Conservation (phyloP, 2,113 vertebrate species). For the Orientallactaga bullata region DNA sequence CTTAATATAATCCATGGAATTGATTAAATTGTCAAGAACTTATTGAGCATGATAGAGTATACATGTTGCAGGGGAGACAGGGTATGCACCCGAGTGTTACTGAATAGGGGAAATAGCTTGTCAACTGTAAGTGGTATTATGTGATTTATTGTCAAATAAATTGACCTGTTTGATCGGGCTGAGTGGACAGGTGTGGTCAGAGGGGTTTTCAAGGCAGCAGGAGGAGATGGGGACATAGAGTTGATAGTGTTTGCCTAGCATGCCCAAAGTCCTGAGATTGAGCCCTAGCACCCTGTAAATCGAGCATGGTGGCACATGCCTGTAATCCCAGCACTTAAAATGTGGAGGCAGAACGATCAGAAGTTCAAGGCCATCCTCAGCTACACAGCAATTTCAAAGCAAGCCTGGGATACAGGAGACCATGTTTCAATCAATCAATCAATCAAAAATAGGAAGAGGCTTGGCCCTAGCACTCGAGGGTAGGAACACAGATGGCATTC, state of each 20-base stretch:
- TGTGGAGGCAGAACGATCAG: too few relatives aligned
- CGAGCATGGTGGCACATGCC: too few relatives aligned
- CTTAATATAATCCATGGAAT: neutral
- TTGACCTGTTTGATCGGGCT: neutral
- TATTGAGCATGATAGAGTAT: neutral
- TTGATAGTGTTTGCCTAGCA: too few relatives aligned
- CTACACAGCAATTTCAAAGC: too few relatives aligned
- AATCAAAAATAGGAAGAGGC: too few relatives aligned
- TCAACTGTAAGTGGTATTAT: neutral
- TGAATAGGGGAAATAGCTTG: neutral
- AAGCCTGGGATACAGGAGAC: too few relatives aligned
- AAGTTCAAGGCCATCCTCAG: too few relatives aligned
- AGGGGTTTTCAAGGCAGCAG: neutral
- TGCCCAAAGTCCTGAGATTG: too few relatives aligned
- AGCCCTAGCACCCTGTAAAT: too few relatives aligned
- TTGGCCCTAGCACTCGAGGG: neutral
- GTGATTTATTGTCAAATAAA: neutral
- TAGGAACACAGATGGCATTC: neutral
- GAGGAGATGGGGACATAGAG: neutral
- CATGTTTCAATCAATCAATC: too few relatives aligned
- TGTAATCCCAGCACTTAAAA: too few relatives aligned
- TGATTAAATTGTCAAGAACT: constrained; percentile 33
- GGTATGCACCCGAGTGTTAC: neutral
- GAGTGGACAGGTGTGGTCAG: too few relatives aligned
- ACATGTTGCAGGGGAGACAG: neutral